These are phyloP conservation scores for Tribolium madens DNA, from an alignment of 1,140 invertebrate species.

Conservation along the genomic window DNA sequence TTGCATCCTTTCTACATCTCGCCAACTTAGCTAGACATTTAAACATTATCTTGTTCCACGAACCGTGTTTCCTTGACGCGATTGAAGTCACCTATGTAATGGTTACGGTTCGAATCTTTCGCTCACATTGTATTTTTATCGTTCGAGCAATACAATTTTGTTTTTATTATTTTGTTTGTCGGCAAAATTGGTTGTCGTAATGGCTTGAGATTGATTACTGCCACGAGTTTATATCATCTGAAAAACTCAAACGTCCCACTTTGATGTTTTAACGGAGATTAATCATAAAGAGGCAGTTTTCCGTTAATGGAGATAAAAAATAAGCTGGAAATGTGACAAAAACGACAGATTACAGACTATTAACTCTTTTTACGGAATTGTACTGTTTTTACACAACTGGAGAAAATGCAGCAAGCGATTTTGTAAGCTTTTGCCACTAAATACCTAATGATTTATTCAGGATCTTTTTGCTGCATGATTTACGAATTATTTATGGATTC, in stretches of 20 bases:
- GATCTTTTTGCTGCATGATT: background rate
- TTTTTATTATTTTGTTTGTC: constrained; percentile 25
- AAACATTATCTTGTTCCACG: constrained; percentile 20
- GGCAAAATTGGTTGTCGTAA: background rate
- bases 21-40: background rate
- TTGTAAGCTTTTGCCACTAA: background rate
- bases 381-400: background rate
- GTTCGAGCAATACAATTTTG: constrained; percentile 2
- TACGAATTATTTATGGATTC: background rate
- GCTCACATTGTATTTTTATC: constrained; percentile 29
- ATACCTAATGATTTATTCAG: background rate
- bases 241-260: no score
- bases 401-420: background rate
- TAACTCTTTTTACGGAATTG: background rate
- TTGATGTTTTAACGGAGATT: no score
- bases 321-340: background rate
- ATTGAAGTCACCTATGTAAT: constrained; percentile 23
- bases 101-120: constrained; percentile 20
- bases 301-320: background rate
- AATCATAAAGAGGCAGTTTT: no score
- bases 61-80: constrained; percentile 18
- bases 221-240: background rate
- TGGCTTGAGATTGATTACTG: background rate
- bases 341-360: background rate
- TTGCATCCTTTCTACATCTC: constrained; percentile 4